Evolutionary conservation across 1,140 invertebrate species (phyloP), one percentile per base, ranked within the genome.

Genomic region (Cotesia chilonis): DNA sequence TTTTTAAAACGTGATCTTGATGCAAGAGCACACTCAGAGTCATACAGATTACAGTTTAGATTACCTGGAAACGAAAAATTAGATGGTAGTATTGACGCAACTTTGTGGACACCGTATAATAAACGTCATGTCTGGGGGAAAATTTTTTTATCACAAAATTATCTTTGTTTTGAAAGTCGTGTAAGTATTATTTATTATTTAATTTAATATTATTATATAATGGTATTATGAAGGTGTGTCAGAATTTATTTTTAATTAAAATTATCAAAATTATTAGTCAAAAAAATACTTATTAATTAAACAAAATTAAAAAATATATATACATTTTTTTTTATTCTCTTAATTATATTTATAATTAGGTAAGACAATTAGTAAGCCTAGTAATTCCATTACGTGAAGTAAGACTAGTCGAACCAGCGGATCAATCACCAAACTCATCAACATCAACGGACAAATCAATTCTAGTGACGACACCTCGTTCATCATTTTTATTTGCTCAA

Each of bases 51-150:
- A 61, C 90, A 92, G 72, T 99, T 98, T 82, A 90, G 95, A 71
- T 89, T 99, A 71, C 96, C 97, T 1, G 89, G 91, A 55, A 88
- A 84, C 35, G 97, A 98, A 87, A 98, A 97, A 85, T 87, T 99
- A 47, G 97, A 99, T 88, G 97, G 98, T 0, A 93, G 92, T 74
- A 94, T 95, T 51, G 93, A 95, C 79, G 96, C 95, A 82, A 92
- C 93, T 2, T 85, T 99, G 20, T 97, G 95, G 93, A 98, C 97
- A n/a, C 97, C 96, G 0, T 99, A 96, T 80, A 95, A 97, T 81
- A 98, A 98, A 81, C 91, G 91, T 76, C 92, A 96, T 80, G 93
- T 96, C 68, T 91, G 91, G 87, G 98, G 98, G n/a, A 91, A 92
- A 76, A 89, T 99, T 75, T 99, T 94, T 86, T 85, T 99, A 35